Evolutionary conservation across 2,113 vertebrate genomes (phyloP).

Genomic region (Todiramphus saurophagus): DNA sequence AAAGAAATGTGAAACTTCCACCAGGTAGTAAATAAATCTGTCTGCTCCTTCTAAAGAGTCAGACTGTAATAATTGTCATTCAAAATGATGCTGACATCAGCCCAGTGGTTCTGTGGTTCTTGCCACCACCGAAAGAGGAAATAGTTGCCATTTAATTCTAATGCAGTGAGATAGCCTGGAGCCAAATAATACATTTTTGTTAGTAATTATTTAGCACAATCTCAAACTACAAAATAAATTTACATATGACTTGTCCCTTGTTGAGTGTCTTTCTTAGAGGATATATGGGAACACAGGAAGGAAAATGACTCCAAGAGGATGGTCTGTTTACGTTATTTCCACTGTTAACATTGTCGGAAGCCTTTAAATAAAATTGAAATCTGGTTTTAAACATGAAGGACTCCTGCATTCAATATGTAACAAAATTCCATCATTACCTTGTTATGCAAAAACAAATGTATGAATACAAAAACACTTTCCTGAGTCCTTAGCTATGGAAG

Average conservation of each 20-base stretch:
- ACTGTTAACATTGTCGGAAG: not conserved
- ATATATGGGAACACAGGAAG: slow-evolving; percentile 8
- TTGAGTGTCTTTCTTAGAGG: not conserved
- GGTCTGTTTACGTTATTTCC: slow-evolving; percentile 49
- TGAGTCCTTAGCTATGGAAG: not conserved
- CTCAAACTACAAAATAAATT: slow-evolving; percentile 52
- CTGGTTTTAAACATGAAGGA: slow-evolving; percentile 44
- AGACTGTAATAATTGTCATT: not conserved
- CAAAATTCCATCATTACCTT: slow-evolving; percentile 23
- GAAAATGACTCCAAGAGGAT: not conserved
- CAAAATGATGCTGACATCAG: slow-evolving; percentile 22
- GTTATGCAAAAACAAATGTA: slow-evolving; percentile 43
- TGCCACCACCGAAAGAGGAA: not conserved
- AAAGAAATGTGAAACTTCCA: not conserved
- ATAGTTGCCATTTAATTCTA: slow-evolving; percentile 43
- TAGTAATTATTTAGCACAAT: slow-evolving; percentile 67
- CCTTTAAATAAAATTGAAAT: slow-evolving; percentile 59
- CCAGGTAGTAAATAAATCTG: slow-evolving; percentile 30
- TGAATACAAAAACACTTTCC: not conserved
- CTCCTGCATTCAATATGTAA: slow-evolving; percentile 48
- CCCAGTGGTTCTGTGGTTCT: not conserved
- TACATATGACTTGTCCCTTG: slow-evolving; percentile 5
- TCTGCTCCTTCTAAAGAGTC: not conserved
- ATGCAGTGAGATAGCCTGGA: not conserved
- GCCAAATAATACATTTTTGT: slow-evolving; percentile 68